These are phyloP conservation scores for Cryptoprocta ferox DNA, from an alignment of 2,797 vertebrate species.

Conservation along the genomic window DNA sequence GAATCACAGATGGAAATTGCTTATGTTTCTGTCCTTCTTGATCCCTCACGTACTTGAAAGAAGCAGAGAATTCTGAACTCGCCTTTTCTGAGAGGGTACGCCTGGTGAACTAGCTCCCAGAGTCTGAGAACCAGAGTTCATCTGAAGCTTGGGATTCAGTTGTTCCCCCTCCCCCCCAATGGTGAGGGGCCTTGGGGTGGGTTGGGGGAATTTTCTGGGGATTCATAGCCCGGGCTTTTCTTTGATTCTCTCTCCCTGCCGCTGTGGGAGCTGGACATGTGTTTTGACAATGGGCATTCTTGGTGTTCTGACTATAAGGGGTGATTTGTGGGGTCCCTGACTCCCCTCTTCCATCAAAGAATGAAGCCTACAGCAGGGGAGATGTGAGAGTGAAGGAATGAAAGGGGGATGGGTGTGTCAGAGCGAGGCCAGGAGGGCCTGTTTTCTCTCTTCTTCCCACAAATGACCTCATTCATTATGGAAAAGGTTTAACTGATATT, in stretches of 20 bases:
- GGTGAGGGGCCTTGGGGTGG: not conserved
- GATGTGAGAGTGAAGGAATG: not conserved
- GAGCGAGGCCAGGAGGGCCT: not conserved
- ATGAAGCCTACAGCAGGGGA: not conserved
- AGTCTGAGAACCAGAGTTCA: not conserved
- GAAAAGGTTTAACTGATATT: conserved; percentile 64
- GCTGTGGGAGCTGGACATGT: not conserved
- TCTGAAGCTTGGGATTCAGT: conserved; percentile 24
- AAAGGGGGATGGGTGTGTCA: not conserved
- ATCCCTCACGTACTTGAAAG: not conserved
- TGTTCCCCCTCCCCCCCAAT: not conserved
- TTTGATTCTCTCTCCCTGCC: not conserved
- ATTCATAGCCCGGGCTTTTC: not conserved
- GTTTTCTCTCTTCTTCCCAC: not conserved
- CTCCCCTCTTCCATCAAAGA: not conserved
- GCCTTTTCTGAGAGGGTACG: not conserved
- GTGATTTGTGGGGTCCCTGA: not conserved
- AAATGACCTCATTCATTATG: conserved; percentile 78
- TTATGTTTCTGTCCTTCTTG: not conserved
- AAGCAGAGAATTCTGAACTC: conserved; percentile 19
- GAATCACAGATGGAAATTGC: conserved; percentile 29
- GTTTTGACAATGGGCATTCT: not conserved
- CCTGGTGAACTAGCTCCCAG: not conserved
- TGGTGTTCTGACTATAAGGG: not conserved
- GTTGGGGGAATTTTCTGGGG: not conserved